Base-by-base conservation (phyloP, 2,113 vertebrate genomes). In the Periophthalmodon schlosseri region DNA sequence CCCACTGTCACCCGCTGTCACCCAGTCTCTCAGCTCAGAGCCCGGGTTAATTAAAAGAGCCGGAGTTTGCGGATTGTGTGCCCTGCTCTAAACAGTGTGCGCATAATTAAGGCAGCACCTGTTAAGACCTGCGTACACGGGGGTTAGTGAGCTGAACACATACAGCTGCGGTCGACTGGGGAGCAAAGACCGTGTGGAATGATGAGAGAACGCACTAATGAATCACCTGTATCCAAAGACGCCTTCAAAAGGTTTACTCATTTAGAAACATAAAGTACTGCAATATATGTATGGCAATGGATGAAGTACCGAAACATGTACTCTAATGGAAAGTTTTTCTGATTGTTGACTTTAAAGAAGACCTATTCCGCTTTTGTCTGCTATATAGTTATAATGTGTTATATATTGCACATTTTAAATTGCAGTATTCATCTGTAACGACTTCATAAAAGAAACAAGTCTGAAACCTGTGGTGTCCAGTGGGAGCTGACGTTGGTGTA, bases 101-200 rank as follows among this genome's bases (percentile, higher is more conserved):
- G 79, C 65, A 65, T 92, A 88, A 92, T 93, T 90, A 92, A 93
- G 93, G 86, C 90, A 88, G 89, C 92, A 93, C 88, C 84, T 88
- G 88, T 82, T 91, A 81, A n/a, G 80, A 90, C 82, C 78, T 84
- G 85, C 86, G 89, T 10, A 44, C 39, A 44, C 9, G 67, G 72
- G 85, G 80, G 75, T 52, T 71, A 23, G 58, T 70, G 3, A 70
- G 69, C 76, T 80, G 80, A 39, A 54, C 78, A 79, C 79, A 75
- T 71, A 57, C 49, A 84, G 78, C 80, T 75, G 72, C 44, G 50
- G 60, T 34, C 14, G 14, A 63, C 60, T 18, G 60, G 28, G 2
- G 74, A 73, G 64, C 67, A 68, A n/a, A 33, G 79, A 63, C 54
- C 78, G 77, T 61, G 79, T 15, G 24, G 64, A 87, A 79, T 66